phyloP scores from a whole-genome alignment of 2,888 invertebrate species.

The Amphipyra berbera region DNA sequence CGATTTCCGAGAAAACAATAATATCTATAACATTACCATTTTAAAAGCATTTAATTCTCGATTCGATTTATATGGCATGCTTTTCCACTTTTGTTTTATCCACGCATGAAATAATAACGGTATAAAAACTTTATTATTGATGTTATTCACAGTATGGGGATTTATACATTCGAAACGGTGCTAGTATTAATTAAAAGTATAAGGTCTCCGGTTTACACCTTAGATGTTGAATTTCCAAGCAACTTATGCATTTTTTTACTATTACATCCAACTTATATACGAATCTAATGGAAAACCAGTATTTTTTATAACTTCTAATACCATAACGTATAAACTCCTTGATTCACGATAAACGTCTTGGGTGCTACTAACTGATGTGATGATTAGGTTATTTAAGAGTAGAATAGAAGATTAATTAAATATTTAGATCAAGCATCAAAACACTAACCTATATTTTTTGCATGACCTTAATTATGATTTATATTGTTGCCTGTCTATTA shows the following conservation, averaged over 20 bases:
- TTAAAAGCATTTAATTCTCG: neutral
- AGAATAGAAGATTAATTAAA: too few relatives aligned
- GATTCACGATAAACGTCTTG: neutral
- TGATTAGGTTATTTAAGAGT: neutral
- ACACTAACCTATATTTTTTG: slow-evolving; percentile 63
- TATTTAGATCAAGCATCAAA: slow-evolving; percentile 11
- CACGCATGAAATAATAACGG: neutral
- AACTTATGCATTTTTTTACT: neutral
- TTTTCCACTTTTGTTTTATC: slow-evolving; percentile 3
- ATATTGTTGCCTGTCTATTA: slow-evolving; percentile 38
- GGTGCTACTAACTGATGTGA: neutral
- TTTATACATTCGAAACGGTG: slow-evolving; percentile 1
- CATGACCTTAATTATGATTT: slow-evolving; percentile 76
- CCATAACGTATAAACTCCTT: neutral
- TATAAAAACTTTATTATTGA: neutral
- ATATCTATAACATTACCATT: too few relatives aligned
- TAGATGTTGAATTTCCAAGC: neutral
- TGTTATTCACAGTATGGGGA: neutral
- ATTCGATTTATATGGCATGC: neutral
- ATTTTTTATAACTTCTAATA: neutral
- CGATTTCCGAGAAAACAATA: too few relatives aligned
- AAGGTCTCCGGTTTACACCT: neutral
- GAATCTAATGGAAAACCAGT: slow-evolving; percentile 3
- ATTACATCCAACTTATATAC: neutral
- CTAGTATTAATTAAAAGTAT: neutral